Evolutionary conservation across 2,888 invertebrate genomes (phyloP).

Genomic region (Chrysodeixis includens): DNA sequence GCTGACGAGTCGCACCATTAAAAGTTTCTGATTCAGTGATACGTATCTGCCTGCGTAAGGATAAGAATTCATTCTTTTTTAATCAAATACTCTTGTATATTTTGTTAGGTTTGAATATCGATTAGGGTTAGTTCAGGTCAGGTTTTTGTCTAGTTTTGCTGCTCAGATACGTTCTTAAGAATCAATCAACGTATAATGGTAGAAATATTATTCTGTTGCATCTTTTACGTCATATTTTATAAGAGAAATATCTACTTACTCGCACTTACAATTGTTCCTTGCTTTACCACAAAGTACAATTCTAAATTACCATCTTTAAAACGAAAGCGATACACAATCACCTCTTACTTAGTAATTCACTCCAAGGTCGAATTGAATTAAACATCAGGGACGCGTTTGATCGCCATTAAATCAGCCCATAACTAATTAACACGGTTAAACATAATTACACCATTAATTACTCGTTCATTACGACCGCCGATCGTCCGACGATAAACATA

Average conservation of each 20-base stretch:
- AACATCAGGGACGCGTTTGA: constrained; percentile 46
- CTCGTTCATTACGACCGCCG: constrained; percentile 60
- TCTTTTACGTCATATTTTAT: background rate
- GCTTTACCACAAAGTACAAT: background rate
- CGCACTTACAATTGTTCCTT: background rate
- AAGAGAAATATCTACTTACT: background rate
- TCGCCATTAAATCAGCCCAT: constrained; percentile 56
- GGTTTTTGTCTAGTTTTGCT: background rate
- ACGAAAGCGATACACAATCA: constrained; percentile 8
- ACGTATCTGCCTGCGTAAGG: constrained; percentile 53
- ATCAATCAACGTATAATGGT: too few species aligned
- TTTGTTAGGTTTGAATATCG: background rate
- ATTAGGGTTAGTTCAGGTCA: constrained; percentile 38
- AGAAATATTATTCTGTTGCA: too few species aligned
- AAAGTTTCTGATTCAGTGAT: constrained; percentile 79
- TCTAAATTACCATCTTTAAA: background rate
- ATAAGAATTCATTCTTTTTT: constrained; percentile 51
- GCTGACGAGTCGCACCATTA: constrained; percentile 76
- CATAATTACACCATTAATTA: constrained; percentile 68
- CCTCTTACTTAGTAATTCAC: constrained; percentile 18
- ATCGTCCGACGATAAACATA: constrained; percentile 60
- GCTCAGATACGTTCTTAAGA: background rate
- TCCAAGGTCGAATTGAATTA: constrained; percentile 53
- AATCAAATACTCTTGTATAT: constrained; percentile 1
- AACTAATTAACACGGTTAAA: constrained; percentile 62